phyloP scores from a whole-genome alignment of 1,140 invertebrate species.

The Drosophila santomea region DNA sequence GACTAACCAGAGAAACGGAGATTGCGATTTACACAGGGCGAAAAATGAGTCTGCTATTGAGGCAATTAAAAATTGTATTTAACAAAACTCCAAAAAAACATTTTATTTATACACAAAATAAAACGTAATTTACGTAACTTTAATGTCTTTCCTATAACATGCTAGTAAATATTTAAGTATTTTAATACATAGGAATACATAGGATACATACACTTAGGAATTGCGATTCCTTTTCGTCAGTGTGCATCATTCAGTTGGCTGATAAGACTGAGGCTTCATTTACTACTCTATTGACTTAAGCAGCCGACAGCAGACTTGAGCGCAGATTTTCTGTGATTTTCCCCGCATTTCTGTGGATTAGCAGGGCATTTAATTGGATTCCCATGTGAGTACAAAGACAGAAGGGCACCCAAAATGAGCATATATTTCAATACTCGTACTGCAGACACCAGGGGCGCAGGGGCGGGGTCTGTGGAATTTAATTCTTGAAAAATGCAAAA shows the following conservation, averaged over 20 bases:
- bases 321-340: slow-evolving; percentile 67
- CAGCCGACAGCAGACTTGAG: slow-evolving; percentile 29
- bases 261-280: slow-evolving; percentile 48
- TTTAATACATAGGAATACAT: too few species aligned
- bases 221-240: not conserved
- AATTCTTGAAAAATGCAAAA: slow-evolving; percentile 43
- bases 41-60: not conserved
- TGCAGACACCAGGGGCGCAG: not conserved
- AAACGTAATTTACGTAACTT: too few species aligned
- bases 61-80: not conserved
- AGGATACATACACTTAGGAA: too few species aligned
- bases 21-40: slow-evolving; percentile 9
- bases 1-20: slow-evolving; percentile 55
- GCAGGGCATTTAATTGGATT: slow-evolving; percentile 67
- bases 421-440: not conserved
- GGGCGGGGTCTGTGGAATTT: slow-evolving; percentile 29
- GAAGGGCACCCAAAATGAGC: not conserved
- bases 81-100: not conserved
- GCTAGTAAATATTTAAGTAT: too few species aligned
- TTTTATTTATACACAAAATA: not conserved
- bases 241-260: slow-evolving; percentile 7
- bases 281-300: slow-evolving; percentile 64
- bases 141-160: too few species aligned
- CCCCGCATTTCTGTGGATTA: slow-evolving; percentile 60
- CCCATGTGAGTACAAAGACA: slow-evolving; percentile 26